Conservation (phyloP, 2,888 invertebrate genomes). For the Volucella inanis region DNA sequence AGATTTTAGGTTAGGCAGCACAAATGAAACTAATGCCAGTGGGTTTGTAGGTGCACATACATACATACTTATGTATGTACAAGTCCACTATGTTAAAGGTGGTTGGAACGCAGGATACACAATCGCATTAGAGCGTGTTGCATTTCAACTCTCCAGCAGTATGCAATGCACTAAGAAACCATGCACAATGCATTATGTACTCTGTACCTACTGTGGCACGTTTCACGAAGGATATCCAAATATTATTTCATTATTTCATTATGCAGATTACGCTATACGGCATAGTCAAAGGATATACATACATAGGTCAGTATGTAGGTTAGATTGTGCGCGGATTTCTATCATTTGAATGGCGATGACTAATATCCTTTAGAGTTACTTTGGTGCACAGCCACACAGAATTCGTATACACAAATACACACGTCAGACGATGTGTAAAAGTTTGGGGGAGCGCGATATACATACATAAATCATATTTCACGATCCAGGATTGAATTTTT, state of each 20-base stretch:
- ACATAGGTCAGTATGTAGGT: no score
- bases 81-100: slow-evolving; percentile 7
- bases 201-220: background rate
- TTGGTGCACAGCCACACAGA: slow-evolving; percentile 54
- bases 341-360: slow-evolving; percentile 60
- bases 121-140: slow-evolving; percentile 33
- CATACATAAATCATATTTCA: slow-evolving; percentile 36
- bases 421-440: background rate
- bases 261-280: slow-evolving; percentile 19
- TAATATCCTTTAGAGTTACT: slow-evolving; percentile 57
- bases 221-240: slow-evolving; percentile 23
- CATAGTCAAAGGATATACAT: slow-evolving; percentile 23
- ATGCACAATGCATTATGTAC: background rate
- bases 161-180: background rate
- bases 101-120: slow-evolving; percentile 23
- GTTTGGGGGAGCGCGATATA: slow-evolving; percentile 25
- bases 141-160: background rate
- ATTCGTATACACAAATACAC: background rate
- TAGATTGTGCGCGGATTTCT: slow-evolving; percentile 66
- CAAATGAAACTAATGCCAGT: slow-evolving; percentile 37
- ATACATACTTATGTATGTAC: slow-evolving; percentile 2
- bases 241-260: slow-evolving; percentile 38
- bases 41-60: slow-evolving; percentile 60
- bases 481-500: slow-evolving; percentile 45
- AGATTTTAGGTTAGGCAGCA: slow-evolving; percentile 60